Conservation (phyloP, 2,888 invertebrate species). For the Epirrita christyi region DNA sequence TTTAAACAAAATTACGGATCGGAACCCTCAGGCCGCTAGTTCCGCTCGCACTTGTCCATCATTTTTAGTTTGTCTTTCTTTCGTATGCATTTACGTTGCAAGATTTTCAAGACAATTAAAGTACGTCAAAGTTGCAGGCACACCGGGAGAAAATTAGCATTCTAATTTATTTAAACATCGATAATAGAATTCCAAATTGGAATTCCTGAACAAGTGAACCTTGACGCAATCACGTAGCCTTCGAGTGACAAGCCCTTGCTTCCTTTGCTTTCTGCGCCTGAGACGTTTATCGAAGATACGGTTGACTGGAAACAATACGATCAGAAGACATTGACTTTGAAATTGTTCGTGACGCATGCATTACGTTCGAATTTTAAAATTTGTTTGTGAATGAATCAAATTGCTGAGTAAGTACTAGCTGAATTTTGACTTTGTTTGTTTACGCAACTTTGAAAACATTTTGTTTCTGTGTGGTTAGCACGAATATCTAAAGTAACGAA, state of each 20-base stretch:
- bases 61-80: too few species aligned
- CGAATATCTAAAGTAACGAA: too few species aligned
- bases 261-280: slow-evolving; percentile 59
- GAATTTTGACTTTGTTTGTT: too few species aligned
- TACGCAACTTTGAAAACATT: too few species aligned
- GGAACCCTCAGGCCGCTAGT: too few species aligned
- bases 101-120: not conserved
- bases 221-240: slow-evolving; percentile 46
- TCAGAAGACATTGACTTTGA: slow-evolving; percentile 52
- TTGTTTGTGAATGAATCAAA: not conserved
- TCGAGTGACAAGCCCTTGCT: slow-evolving; percentile 56
- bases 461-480: too few species aligned
- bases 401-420: not conserved
- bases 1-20: too few species aligned
- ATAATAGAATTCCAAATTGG: slow-evolving; percentile 16
- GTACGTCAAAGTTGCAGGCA: not conserved
- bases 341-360: slow-evolving; percentile 30
- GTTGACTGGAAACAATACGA: slow-evolving; percentile 63
- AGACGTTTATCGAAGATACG: slow-evolving; percentile 51
- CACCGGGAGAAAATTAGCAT: not conserved
- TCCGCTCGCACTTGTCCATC: too few species aligned
- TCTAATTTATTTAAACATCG: slow-evolving; percentile 12
- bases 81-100: not conserved
- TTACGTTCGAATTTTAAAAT: slow-evolving; percentile 2
- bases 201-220: slow-evolving; percentile 35